Conservation (phyloP, 2,888 invertebrate genomes). For the Sturmia bella region DNA sequence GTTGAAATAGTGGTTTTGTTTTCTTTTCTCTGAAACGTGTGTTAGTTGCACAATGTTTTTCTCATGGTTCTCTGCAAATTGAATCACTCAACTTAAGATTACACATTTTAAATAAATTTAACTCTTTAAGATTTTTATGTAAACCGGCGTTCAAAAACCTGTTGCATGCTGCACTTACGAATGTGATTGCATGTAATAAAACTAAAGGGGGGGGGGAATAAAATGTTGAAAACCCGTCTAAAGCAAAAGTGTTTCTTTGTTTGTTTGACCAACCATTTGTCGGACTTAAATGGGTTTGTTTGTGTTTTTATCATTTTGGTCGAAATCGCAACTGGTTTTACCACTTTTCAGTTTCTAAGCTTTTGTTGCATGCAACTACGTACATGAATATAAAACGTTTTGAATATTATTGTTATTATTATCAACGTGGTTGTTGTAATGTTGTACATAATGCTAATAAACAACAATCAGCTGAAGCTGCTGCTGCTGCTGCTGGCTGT, state of each 20-base stretch:
- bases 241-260: constrained; percentile 47
- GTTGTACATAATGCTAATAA: constrained; percentile 40
- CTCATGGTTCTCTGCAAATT: constrained; percentile 37
- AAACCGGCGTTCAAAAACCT: constrained; percentile 59
- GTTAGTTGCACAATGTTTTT: constrained; percentile 6
- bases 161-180: constrained; percentile 49
- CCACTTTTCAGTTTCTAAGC: constrained; percentile 57
- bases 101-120: constrained; percentile 31
- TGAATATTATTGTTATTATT: constrained; percentile 2
- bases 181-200: neutral
- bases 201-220: neutral
- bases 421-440: neutral
- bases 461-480: constrained; percentile 37
- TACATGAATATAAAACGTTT: neutral
- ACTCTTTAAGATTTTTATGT: constrained; percentile 25
- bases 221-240: constrained; percentile 8
- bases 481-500: neutral
- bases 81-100: constrained; percentile 49
- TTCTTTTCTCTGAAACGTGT: constrained; percentile 2
- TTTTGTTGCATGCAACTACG: constrained; percentile 37
- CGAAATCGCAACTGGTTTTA: constrained; percentile 61
- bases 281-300: constrained; percentile 28
- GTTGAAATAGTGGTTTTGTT: neutral
- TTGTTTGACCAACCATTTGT: constrained; percentile 17
- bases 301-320: constrained; percentile 36